Conservation (phyloP, 1,140 invertebrate species). For the Caenorhabditis elegans region DNA sequence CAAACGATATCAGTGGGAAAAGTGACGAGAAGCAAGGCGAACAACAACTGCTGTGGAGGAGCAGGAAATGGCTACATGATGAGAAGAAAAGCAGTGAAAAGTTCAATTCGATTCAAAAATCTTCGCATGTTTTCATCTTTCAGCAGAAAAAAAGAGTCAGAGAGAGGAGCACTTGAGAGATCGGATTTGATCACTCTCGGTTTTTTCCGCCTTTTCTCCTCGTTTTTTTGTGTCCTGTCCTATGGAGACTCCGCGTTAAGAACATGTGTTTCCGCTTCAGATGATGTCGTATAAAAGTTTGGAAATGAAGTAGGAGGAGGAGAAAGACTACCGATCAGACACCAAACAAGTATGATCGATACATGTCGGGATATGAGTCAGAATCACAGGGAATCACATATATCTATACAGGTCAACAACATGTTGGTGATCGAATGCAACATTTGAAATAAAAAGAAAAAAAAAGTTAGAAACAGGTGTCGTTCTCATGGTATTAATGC, state of each 20-base stretch:
- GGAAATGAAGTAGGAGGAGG: neutral
- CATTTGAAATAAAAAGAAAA: too few relatives aligned
- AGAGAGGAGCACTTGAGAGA: conserved; percentile 27
- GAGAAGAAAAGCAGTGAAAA: neutral
- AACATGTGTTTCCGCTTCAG: conserved; percentile 25
- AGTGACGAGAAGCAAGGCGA: neutral
- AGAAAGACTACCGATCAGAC: neutral
- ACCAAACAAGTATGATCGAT: neutral
- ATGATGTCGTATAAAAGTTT: conserved; percentile 31
- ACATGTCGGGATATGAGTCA: neutral
- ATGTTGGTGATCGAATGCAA: too few relatives aligned
- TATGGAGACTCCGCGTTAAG: neutral
- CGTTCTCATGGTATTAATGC: too few relatives aligned
- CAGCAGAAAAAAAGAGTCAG: neutral
- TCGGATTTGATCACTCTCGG: conserved; percentile 17
- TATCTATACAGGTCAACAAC: too few relatives aligned
- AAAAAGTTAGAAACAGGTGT: too few relatives aligned
- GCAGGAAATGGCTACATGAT: conserved; percentile 17
- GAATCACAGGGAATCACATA: neutral
- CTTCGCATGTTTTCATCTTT: conserved; percentile 27
- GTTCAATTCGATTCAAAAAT: conserved; percentile 30
- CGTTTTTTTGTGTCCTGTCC: too few relatives aligned
- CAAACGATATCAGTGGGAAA: conserved; percentile 28
- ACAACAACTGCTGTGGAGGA: conserved; percentile 27
- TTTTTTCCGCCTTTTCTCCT: neutral